Percentiles rank a stretch among this genome's conserved stretches.
Evolutionary conservation across 2,113 vertebrate genomes (phyloP).

Genomic region (Festucalex cinctus): DNA sequence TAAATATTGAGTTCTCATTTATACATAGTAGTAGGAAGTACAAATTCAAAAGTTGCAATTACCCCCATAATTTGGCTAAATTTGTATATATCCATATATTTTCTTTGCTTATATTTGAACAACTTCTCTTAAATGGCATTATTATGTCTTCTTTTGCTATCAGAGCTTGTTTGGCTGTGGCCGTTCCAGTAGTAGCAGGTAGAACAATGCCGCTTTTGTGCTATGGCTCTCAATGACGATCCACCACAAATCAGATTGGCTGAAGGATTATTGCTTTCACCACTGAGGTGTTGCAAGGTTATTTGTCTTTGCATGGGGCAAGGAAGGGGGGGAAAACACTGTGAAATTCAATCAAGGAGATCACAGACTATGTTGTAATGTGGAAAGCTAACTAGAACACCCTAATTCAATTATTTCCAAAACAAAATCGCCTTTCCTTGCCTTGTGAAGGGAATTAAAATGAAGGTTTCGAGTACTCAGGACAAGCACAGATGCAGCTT

Average conservation of each 20-base stretch:
- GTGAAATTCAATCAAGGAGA: constrained; percentile 15
- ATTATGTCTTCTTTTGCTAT: background rate
- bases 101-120: too few species aligned
- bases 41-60: too few species aligned
- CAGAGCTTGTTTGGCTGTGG: constrained; percentile 1
- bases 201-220: constrained; percentile 50
- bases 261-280: constrained; percentile 32
- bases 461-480: background rate
- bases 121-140: background rate
- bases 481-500: constrained; percentile 15
- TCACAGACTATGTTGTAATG: background rate
- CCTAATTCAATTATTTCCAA: background rate
- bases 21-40: too few species aligned
- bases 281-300: constrained; percentile 25
- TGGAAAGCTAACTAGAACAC: background rate
- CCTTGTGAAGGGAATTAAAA: constrained; percentile 4
- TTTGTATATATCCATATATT: too few species aligned
- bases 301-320: constrained; percentile 12
- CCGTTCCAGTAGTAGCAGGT: constrained; percentile 4
- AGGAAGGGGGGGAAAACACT: background rate
- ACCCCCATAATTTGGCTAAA: too few species aligned
- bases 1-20: too few species aligned
- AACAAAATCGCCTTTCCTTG: constrained; percentile 1
- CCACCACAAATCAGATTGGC: constrained; percentile 50
- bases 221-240: constrained; percentile 46